A percentile compares a stretch with the other conserved stretches of the same genome.
These are phyloP conservation scores for Drosophila dives DNA, from an alignment of 2,888 invertebrate genomes.

Conservation along the genomic window DNA sequence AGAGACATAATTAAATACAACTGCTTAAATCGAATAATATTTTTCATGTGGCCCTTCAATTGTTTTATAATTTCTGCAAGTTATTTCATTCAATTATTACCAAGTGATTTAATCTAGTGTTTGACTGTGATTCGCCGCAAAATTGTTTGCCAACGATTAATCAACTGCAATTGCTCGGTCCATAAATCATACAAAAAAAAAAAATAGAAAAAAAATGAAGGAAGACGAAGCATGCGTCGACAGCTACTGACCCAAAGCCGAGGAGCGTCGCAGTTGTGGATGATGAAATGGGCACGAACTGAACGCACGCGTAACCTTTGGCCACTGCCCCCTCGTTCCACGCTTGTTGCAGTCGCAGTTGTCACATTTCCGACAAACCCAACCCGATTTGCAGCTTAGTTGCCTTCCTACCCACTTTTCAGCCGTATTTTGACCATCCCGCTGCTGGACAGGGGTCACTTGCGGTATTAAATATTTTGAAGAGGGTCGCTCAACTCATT, in stretches of 20 bases:
- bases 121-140: conserved; percentile 38
- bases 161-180: conserved; percentile 52
- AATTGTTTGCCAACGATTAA: conserved; percentile 57
- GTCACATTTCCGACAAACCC: conserved; percentile 39
- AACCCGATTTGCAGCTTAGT: conserved; percentile 75
- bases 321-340: conserved; percentile 42
- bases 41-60: background rate
- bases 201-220: conserved; percentile 11
- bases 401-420: conserved; percentile 43
- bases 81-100: background rate
- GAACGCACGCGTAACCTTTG: conserved; percentile 82
- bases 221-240: conserved; percentile 55
- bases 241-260: conserved; percentile 65
- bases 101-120: conserved; percentile 10
- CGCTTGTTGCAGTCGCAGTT: conserved; percentile 33
- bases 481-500: conserved; percentile 77
- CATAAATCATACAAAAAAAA: conserved; percentile 60
- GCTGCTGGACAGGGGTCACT: conserved; percentile 81
- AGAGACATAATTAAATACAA: background rate
- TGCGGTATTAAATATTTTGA: conserved; percentile 83
- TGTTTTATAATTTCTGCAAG: conserved; percentile 2
- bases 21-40: background rate
- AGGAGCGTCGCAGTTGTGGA: conserved; percentile 31
- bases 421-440: conserved; percentile 53
- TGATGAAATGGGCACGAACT: conserved; percentile 75